Evolutionary conservation across 2,888 invertebrate genomes (phyloP), one percentile per base, ranked within the genome.

Genomic region (Epicampocera succincta): DNA sequence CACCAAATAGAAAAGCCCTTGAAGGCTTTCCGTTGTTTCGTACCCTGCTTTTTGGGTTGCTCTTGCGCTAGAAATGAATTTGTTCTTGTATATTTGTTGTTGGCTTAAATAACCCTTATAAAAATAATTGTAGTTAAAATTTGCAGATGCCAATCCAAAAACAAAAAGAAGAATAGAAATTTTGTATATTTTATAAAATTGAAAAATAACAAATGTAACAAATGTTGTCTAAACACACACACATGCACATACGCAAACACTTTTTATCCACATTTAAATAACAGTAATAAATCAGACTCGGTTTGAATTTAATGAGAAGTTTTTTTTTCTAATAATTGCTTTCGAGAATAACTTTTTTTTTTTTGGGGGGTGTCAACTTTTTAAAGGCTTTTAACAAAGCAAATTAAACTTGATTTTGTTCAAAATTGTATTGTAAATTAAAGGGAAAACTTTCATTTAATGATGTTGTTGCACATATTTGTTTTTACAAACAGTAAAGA

Each of bases 161-260:
- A 29, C 29, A 3, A 19, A 42, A 19, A 38, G 21, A 38, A 46
- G 12, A 40, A 78, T 65, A 58, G 44, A 44, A 72, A 66, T 60
- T 72, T 66, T 78, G 72, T 78, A 52, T 66, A 66, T 78, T 60
- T 66, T 73, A 52, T 60, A 72, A 78, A 78, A 78, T 78, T 78
- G 72, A 78, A 78, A 78, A 78, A 78, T 72, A 78, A 73, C 78
- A 78, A 77, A 63, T 63, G 58, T 58, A 69, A 77, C 76, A 76
- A 77, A 77, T 71, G 78, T 66, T 66, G 25, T 19, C 71, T 58
- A 63, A 33, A 46, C 21, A 54, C 46, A 46, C 12, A 46, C 12
- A 56, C 15, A 21, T 9, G 44, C 54, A 65, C 15, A 54, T 12
- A 66, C 19, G 21, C 17, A 56, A 9, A 11, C 40, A 29, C 3